Evolutionary conservation across 1,140 invertebrate genomes (phyloP).

Genomic region (Heliconius nattereri): DNA sequence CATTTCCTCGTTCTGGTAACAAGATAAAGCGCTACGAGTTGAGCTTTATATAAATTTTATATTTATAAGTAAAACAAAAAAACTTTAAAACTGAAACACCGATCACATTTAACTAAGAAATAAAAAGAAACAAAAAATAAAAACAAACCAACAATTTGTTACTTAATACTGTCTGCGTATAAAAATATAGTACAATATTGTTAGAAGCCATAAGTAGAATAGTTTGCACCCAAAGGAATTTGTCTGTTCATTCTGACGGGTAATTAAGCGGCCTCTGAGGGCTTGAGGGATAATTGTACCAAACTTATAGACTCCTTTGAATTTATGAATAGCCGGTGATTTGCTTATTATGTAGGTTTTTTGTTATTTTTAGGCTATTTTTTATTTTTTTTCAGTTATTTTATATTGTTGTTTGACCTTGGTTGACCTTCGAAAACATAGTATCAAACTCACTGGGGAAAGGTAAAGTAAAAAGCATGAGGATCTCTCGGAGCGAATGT

Average conservation of each 20-base stretch:
- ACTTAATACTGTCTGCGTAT: not conserved
- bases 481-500: no score
- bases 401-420: no score
- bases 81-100: no score
- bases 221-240: slow-evolving; percentile 18
- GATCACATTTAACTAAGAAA: not conserved
- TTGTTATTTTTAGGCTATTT: not conserved
- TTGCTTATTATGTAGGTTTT: not conserved
- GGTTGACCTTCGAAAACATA: no score
- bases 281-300: slow-evolving; percentile 10
- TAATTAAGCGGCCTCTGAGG: slow-evolving; percentile 18
- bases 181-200: not conserved
- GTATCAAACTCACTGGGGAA: no score
- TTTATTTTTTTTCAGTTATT: no score
- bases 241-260: slow-evolving; percentile 14
- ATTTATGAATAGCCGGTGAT: not conserved
- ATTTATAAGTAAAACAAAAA: no score
- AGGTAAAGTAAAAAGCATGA: no score
- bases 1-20: no score
- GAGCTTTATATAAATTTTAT: no score
- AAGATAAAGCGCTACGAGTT: no score
- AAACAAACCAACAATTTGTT: not conserved
- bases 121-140: not conserved
- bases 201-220: slow-evolving; percentile 4
- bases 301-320: slow-evolving; percentile 11